Base-by-base conservation (phyloP, 2,888 invertebrate genomes). In the Himalopsyche kuldschensis region DNA sequence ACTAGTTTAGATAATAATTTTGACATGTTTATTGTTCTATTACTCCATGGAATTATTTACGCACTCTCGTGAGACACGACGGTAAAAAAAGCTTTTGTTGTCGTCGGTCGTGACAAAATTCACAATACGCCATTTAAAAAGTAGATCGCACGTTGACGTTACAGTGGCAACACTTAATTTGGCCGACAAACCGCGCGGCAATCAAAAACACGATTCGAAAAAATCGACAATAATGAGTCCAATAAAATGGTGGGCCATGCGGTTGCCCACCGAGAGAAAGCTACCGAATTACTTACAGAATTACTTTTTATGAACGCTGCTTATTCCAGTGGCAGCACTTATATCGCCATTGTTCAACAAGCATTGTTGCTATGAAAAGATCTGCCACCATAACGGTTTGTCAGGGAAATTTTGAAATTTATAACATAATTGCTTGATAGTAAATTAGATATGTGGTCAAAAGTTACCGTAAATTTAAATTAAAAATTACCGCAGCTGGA, bases 251-350 rank as follows among this genome's bases (percentile, higher is more conserved):
- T 75, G 77, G 80, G 77, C 75, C 82, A 75, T 79, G 82, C 69
- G 80, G 84, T 79, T 75, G 32, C 80, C 63, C 83, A 69, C 78
- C 32, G 84, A 77, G 84, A 82, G 85, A 85, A 85, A 85, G 85
- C 85, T 85, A 84, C 85, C 84, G 85, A 78, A 82, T 85, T 85
- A 85, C 85, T 79, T 76, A 79, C 82, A 27, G 48, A 30, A n/a
- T 24, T 30, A 69, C 69, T 78, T 82, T 81, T 24, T 69, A 69
- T 30, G 69, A 4, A 24, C 69, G 11, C 27, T 30, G 27, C 30
- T 11, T 69, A 69, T 69, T 69, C 69, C 69, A 69, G 69, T 69
- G 69, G 69, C 69, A 27, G 69, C 27, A 30, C 8, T 27, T 27
- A 27, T 24, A 27, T 69, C 27, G 69, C 69, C 69, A 69, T 69